A percentile compares a stretch with the other conserved stretches of the same genome.
Evolutionary conservation across 2,113 vertebrate genomes (phyloP).

Genomic region (Meleagris gallopavo): DNA sequence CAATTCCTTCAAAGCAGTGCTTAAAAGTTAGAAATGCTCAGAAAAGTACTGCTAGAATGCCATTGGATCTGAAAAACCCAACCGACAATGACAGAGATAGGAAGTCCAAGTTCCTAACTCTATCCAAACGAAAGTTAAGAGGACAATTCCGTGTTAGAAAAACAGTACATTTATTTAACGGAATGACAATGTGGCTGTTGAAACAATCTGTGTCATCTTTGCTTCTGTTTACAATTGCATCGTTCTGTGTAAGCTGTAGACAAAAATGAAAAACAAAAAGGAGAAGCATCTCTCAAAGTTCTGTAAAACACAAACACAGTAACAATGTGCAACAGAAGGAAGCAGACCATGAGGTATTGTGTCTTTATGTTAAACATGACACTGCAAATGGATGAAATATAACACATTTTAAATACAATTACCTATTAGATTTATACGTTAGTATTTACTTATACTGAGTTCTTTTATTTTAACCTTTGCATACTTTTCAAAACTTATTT

Average conservation of each 20-base stretch:
- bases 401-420: background rate
- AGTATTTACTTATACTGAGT: background rate
- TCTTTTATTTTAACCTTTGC: background rate
- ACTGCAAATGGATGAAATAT: background rate
- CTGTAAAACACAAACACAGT: background rate
- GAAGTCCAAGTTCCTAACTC: background rate
- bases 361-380: background rate
- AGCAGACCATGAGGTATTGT: background rate
- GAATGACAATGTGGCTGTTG: background rate
- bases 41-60: background rate
- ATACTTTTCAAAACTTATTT: background rate
- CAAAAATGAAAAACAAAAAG: background rate
- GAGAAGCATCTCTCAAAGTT: background rate
- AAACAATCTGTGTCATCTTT: background rate
- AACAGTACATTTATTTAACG: background rate
- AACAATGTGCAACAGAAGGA: background rate
- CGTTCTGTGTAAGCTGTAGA: background rate
- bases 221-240: background rate
- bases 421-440: background rate
- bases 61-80: background rate
- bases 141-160: background rate
- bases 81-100: background rate
- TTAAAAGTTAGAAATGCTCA: background rate
- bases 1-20: background rate
- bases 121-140: background rate